These are phyloP conservation scores for Temnothorax curvispinosus DNA, from an alignment of 1,140 invertebrate genomes.

Conservation along the genomic window DNA sequence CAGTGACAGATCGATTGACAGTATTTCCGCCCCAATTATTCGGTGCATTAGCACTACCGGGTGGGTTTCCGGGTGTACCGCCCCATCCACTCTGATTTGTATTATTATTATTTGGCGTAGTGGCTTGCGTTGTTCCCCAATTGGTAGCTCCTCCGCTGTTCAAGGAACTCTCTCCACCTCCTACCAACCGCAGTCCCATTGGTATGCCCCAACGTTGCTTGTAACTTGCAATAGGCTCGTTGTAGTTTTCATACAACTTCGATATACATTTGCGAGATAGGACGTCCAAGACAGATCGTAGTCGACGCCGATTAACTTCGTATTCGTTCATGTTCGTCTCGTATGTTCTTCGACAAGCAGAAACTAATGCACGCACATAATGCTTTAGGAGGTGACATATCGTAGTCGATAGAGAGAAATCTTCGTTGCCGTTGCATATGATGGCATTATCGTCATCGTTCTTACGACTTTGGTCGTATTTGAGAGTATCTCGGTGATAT, in stretches of 20 bases:
- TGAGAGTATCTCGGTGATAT: constrained; percentile 49
- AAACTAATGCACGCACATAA: constrained; percentile 74
- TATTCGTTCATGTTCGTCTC: constrained; percentile 68
- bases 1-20: constrained; percentile 81
- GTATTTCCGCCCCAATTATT: constrained; percentile 82
- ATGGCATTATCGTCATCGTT: constrained; percentile 60
- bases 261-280: constrained; percentile 63
- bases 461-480: constrained; percentile 35
- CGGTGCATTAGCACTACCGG: constrained; percentile 79
- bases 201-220: constrained; percentile 87
- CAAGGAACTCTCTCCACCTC: constrained; percentile 92
- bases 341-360: constrained; percentile 74
- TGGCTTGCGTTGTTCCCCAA: constrained; percentile 90
- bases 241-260: constrained; percentile 25
- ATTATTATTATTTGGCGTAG: constrained; percentile 88
- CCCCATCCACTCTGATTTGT: constrained; percentile 83
- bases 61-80: constrained; percentile 86
- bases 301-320: constrained; percentile 75
- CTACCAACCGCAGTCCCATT: constrained; percentile 87
- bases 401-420: constrained; percentile 36
- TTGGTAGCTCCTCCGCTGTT: constrained; percentile 89
- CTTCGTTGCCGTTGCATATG: constrained; percentile 44
- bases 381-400: constrained; percentile 64
- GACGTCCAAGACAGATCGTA: constrained; percentile 77
- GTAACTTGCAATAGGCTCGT: constrained; percentile 76